Evolutionary conservation across 1,140 invertebrate species (phyloP).

Genomic region (Meteorus sp.): DNA sequence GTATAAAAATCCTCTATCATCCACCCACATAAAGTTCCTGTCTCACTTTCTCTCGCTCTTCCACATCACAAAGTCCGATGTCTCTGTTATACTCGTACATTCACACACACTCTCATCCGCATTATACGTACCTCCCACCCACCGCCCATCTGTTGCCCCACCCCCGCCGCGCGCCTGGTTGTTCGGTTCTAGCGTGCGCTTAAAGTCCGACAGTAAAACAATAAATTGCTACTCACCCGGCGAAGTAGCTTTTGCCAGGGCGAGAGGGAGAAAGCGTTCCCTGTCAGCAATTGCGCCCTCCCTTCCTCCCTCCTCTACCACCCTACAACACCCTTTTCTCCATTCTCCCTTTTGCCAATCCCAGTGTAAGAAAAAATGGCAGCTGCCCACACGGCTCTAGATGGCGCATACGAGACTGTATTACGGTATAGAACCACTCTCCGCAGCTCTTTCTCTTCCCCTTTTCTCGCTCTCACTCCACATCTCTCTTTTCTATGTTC

Average conservation of each 20-base stretch:
- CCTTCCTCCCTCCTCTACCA: conserved; percentile 26
- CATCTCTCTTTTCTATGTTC: neutral
- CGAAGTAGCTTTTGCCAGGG: conserved; percentile 5
- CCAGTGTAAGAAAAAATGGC: conserved; percentile 51
- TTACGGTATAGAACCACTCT: conserved; percentile 27
- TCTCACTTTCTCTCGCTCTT: too few species aligned
- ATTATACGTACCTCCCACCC: conserved; percentile 27
- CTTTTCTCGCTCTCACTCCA: neutral
- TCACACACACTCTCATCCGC: conserved; percentile 22
- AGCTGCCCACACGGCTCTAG: conserved; percentile 39
- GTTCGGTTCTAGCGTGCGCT: conserved; percentile 31
- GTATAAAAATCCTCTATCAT: conserved; percentile 14
- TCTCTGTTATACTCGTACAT: too few species aligned
- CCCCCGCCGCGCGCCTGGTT: conserved; percentile 23
- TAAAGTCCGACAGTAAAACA: conserved; percentile 47
- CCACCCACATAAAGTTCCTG: too few species aligned
- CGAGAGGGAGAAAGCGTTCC: conserved; percentile 41
- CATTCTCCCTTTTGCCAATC: conserved; percentile 4
- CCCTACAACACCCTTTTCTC: conserved; percentile 21
- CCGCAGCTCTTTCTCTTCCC: neutral
- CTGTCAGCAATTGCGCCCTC: conserved; percentile 54
- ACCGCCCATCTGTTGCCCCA: conserved; percentile 19
- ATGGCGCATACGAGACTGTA: conserved; percentile 48
- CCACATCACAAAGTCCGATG: too few species aligned
- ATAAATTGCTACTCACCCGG: conserved; percentile 47